phyloP scores from a whole-genome alignment of 2,113 vertebrate genomes.

The Cacatua alba region DNA sequence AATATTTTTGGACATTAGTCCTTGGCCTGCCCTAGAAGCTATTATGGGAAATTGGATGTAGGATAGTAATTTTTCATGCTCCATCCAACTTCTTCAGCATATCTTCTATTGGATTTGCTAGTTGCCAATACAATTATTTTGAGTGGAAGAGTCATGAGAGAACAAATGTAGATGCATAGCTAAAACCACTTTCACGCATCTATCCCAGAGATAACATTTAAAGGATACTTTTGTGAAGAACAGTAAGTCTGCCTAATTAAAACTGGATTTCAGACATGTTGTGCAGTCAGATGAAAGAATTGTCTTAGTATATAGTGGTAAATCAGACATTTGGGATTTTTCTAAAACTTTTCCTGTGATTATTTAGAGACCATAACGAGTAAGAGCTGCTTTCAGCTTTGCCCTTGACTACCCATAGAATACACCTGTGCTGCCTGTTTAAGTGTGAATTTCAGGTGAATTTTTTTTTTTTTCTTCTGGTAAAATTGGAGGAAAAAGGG shows the following conservation, averaged over 20 bases:
- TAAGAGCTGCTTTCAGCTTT: neutral
- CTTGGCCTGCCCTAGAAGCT: neutral
- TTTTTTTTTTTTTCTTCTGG: neutral
- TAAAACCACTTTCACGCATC: neutral
- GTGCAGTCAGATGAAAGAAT: neutral
- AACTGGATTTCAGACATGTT: neutral
- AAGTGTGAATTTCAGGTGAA: neutral
- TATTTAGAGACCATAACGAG: neutral
- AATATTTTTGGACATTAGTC: neutral
- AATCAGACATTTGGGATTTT: neutral
- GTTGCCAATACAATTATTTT: conserved; percentile 34
- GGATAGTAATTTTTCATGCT: neutral
- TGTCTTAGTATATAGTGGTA: neutral
- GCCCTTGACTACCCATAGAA: neutral
- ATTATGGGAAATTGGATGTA: neutral
- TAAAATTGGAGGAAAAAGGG: neutral
- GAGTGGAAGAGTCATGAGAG: neutral
- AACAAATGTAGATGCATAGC: neutral
- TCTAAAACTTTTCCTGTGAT: neutral
- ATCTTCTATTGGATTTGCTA: neutral
- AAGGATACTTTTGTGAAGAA: neutral
- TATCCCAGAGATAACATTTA: neutral
- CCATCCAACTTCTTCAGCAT: neutral
- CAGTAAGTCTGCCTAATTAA: neutral
- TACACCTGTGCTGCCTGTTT: neutral